Evolutionary conservation across 2,888 invertebrate species (phyloP), one percentile per base, ranked within the genome.

Genomic region (Tineola bisselliella): DNA sequence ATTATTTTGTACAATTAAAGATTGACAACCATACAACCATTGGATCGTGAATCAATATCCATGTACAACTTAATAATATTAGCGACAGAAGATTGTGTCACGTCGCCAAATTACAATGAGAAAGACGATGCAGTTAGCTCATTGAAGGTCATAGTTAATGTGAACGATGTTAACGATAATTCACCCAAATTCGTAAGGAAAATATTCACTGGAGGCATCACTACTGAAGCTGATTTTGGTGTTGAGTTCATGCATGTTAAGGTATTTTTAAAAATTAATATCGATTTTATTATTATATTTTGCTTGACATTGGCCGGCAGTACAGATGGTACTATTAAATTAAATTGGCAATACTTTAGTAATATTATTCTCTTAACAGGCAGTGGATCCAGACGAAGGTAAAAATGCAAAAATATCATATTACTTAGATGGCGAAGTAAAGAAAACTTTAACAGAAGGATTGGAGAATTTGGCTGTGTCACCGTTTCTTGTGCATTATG

Each of bases 191-290:
- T 98, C 73, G 81, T 90, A 2, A 92, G 91, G 63, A 89, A 91
- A 65, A 90, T 96, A 63, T 96, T 98, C 73, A 97, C 97, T 0
- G 97, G 97, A 0, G 98, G 98, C 0, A 94, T 98, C 0, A 96
- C 97, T 12, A 97, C 97, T 0, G 95, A 94, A 65, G 95, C 96
- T 0, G 94, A 95, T 74, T 97, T 97, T 75, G 97, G 96, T 0
- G 91, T 93, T 0, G 91, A 92, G 69, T 94, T 96, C 71, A 94
- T 96, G 93, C 89, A 91, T 65, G 88, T 96, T 0, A 92, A 93
- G 88, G 95, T 93, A 78, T 74, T 25, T 25, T 25, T 25, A n/a
- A n/a, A n/a, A n/a, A n/a, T n/a, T n/a, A n/a, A n/a, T n/a, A n/a
- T n/a, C n/a, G n/a, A n/a, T n/a, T n/a, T n/a, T n/a, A n/a, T n/a